Percentiles rank a stretch among this genome's conserved stretches.
Evolutionary conservation across 2,797 vertebrate species (phyloP).

Genomic region (Myotis vivesi): DNA sequence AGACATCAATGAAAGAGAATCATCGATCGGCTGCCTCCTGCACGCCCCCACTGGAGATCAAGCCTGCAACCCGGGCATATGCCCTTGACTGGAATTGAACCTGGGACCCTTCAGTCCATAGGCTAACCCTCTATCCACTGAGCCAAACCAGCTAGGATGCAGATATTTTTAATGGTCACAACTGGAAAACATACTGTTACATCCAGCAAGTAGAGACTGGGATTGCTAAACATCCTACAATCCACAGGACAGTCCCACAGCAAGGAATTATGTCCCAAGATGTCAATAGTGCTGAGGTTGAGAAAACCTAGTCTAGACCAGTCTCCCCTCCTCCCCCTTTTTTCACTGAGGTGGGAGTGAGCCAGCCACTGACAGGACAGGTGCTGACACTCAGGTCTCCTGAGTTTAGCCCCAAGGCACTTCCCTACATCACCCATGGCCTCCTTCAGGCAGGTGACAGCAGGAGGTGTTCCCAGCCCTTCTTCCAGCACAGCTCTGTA

Average conservation of each 20-base stretch:
- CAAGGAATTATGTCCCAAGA: background rate
- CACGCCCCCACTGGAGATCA: no score
- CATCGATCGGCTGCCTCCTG: no score
- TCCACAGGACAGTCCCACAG: background rate
- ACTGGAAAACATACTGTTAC: background rate
- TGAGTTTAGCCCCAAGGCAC: background rate
- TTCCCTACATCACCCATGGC: fast-evolving
- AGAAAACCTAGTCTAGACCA: background rate
- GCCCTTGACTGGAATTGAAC: no score
- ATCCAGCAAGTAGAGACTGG: background rate
- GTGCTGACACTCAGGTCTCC: background rate
- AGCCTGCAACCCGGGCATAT: no score
- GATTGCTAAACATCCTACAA: background rate
- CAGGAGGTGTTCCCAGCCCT: background rate
- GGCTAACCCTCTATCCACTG: no score
- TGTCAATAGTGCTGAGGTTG: background rate
- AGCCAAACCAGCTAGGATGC: no score
- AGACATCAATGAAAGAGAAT: no score
- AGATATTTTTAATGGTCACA: background rate
- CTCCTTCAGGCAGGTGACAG: background rate
- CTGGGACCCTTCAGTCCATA: no score
- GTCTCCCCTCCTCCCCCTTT: no score
- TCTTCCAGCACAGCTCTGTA: background rate
- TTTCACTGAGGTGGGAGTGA: background rate
- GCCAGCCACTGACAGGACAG: background rate